Conservation (phyloP, 2,888 invertebrate species). For the Cancer borealis region DNA sequence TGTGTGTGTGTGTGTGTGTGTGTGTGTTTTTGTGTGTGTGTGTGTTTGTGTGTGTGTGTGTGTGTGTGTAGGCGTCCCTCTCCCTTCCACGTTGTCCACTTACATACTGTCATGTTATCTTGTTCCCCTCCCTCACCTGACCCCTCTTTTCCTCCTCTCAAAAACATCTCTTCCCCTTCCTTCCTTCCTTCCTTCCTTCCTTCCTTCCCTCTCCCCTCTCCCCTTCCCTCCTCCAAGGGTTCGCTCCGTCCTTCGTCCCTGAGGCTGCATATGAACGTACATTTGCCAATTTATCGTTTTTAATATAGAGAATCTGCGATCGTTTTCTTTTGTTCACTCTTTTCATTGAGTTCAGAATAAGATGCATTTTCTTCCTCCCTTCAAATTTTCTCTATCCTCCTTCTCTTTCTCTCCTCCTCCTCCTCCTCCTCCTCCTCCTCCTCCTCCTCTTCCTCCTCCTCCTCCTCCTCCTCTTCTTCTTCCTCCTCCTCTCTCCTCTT, state of each 20-base stretch:
- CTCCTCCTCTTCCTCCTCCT: no score
- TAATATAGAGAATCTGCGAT: neutral
- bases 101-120: neutral
- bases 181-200: neutral
- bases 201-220: neutral
- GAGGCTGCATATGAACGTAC: neutral
- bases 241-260: neutral
- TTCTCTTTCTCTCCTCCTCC: neutral
- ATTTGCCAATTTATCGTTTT: conserved; percentile 3
- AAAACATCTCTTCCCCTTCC: no score
- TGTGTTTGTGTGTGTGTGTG: neutral
- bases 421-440: no score
- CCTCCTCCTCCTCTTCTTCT: no score
- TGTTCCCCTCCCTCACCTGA: neutral
- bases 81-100: neutral
- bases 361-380: neutral
- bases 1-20: neutral
- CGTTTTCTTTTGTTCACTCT: neutral
- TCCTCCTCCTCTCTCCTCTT: neutral
- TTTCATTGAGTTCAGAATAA: neutral
- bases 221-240: no score
- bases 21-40: neutral
- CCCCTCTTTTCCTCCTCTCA: no score
- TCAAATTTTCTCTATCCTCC: neutral
- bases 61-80: neutral